Evolutionary conservation across 2,113 vertebrate genomes (phyloP), one percentile per base, ranked within the genome.

Genomic region (Alethe castanea): DNA sequence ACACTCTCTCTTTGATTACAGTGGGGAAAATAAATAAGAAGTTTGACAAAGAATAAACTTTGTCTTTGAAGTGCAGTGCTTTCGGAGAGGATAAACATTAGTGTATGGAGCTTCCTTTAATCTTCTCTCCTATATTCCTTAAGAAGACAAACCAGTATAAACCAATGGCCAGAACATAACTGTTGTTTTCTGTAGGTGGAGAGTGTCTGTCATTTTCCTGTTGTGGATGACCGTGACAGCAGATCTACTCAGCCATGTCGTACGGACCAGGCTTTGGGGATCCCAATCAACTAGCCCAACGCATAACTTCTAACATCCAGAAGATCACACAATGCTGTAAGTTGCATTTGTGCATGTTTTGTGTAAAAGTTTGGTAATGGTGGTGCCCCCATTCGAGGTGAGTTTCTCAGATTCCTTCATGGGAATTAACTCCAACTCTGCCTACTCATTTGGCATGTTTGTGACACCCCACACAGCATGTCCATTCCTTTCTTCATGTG

Each of bases 241-340:
- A 7, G 38, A 94, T 69, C 53, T 57, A 4, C 62, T 56, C 95
- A 94, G 53, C 95, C 96, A 98, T 98, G 98, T 97, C 96, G 3
- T 98, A 97, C 29, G 70, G 82, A 71, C 79, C 91, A 0, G 95
- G 89, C 23, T 94, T 92, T 82, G 97, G 91, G 40, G 98, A 98
- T 83, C 95, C 98, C 6, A 93, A 95, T 40, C 97, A 98, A 29
- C 91, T 98, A 70, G 98, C 98, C 20, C 98, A 98, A 8, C 96
- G 92, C 15, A 98, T 98, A 92, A 98, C 98, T 54, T 96, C 97
- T 56, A 98, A 98, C 81, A 98, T 98, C 95, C 98, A 98, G 94
- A 98, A 98, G 97, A 98, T 98, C 94, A 98, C 98, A 14, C 98
- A 98, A 22, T 97, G 97, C 94, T 98, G 98, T 98, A 97, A 98